Evolutionary conservation across 1,140 invertebrate species (phyloP).

Genomic region (Drosophila funebris): DNA sequence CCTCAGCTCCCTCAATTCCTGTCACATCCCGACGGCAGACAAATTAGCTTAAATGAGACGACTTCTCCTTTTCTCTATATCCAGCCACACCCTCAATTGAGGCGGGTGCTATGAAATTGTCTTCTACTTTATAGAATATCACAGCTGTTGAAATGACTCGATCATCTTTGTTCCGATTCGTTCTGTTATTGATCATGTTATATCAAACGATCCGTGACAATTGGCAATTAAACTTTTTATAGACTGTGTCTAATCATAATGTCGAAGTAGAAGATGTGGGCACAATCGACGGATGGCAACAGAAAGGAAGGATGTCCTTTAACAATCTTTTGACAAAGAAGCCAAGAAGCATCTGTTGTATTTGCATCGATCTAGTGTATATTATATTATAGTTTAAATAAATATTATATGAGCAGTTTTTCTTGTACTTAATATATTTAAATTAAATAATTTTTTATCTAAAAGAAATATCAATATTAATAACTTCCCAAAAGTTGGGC

Average conservation of each 20-base stretch:
- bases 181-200: constrained; percentile 18
- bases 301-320: background rate
- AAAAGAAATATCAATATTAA: too few relatives aligned
- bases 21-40: constrained; percentile 39
- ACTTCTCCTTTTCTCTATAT: background rate
- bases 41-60: constrained; percentile 61
- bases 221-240: constrained; percentile 32
- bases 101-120: constrained; percentile 1
- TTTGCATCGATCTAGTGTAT: too few relatives aligned
- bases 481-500: too few relatives aligned
- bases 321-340: background rate
- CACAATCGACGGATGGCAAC: background rate
- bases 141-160: constrained; percentile 28
- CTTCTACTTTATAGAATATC: constrained; percentile 2
- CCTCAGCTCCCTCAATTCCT: constrained; percentile 16
- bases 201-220: constrained; percentile 12
- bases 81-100: constrained; percentile 7
- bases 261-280: background rate
- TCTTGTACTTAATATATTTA: too few relatives aligned
- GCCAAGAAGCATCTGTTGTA: too few relatives aligned
- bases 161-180: constrained; percentile 9
- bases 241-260: constrained; percentile 11
- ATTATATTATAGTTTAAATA: too few relatives aligned
- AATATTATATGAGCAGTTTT: too few relatives aligned
- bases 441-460: too few relatives aligned